Evolutionary conservation across 2,888 invertebrate genomes (phyloP).

Genomic region (Tetragnatha montana): DNA sequence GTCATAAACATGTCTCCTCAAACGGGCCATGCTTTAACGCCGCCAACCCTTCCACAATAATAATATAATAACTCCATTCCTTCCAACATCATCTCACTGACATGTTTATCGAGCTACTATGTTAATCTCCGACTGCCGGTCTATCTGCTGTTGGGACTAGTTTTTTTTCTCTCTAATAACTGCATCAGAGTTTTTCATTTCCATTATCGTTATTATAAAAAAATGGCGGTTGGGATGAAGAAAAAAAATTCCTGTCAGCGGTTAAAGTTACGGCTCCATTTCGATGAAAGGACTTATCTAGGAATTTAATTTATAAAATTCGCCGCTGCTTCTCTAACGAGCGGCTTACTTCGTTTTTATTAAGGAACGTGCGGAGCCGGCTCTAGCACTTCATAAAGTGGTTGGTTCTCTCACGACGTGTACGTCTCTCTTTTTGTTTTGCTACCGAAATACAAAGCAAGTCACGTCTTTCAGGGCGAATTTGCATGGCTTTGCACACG

Average conservation of each 20-base stretch:
- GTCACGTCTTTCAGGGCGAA: not conserved
- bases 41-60: not conserved
- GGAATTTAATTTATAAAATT: conserved; percentile 42
- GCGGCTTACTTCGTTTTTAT: conserved; percentile 43
- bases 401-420: conserved; percentile 10
- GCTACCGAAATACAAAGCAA: conserved; percentile 51
- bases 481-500: too few species aligned
- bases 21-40: not conserved
- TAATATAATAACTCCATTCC: not conserved
- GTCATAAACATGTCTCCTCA: conserved; percentile 9
- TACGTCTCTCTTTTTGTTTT: not conserved
- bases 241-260: conserved; percentile 9
- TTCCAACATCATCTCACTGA: not conserved
- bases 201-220: not conserved
- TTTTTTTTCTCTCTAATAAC: too few species aligned
- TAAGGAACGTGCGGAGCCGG: conserved; percentile 37
- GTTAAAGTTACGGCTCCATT: conserved; percentile 30
- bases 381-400: conserved; percentile 54
- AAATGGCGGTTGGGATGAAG: not conserved
- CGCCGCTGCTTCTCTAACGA: conserved; percentile 8
- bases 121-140: not conserved
- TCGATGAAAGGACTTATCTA: conserved; percentile 6
- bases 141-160: too few species aligned
- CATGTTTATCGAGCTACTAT: not conserved
- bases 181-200: too few species aligned